phyloP scores from a whole-genome alignment of 2,113 vertebrate species.

The Cyprinus carpio region DNA sequence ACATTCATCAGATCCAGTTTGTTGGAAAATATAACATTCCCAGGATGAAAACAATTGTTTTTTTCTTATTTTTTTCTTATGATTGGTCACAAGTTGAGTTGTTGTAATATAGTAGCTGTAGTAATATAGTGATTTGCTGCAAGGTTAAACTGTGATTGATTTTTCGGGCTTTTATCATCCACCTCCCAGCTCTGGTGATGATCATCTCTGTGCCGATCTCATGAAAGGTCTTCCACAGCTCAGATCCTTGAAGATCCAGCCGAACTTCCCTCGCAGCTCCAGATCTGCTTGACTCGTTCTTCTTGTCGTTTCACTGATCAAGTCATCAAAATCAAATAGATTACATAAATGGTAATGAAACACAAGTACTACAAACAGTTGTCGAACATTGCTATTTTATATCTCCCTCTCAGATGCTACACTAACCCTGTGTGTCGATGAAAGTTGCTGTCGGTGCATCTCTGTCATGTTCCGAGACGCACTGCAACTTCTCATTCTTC shows the following conservation, averaged over 20 bases:
- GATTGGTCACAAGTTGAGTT: too few species aligned
- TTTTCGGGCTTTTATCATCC: slow-evolving; percentile 48
- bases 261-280: slow-evolving; percentile 69
- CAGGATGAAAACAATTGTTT: too few species aligned
- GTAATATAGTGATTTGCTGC: not conserved
- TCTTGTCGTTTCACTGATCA: slow-evolving; percentile 27
- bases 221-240: slow-evolving; percentile 92
- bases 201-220: slow-evolving; percentile 98
- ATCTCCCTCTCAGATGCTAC: not conserved
- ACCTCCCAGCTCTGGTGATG: slow-evolving; percentile 97
- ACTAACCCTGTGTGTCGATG: not conserved
- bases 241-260: slow-evolving; percentile 89
- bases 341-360: not conserved
- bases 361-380: not conserved
- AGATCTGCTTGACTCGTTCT: slow-evolving; percentile 50
- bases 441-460: slow-evolving; percentile 32
- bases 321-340: not conserved
- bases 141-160: not conserved
- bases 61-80: too few species aligned
- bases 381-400: not conserved
- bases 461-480: slow-evolving; percentile 47
- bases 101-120: too few species aligned
- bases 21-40: too few species aligned
- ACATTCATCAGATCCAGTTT: too few species aligned
- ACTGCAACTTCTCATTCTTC: slow-evolving; percentile 61